Evolutionary conservation across 2,797 vertebrate genomes (phyloP).

Genomic region (Oreonectes daqikongensis): DNA sequence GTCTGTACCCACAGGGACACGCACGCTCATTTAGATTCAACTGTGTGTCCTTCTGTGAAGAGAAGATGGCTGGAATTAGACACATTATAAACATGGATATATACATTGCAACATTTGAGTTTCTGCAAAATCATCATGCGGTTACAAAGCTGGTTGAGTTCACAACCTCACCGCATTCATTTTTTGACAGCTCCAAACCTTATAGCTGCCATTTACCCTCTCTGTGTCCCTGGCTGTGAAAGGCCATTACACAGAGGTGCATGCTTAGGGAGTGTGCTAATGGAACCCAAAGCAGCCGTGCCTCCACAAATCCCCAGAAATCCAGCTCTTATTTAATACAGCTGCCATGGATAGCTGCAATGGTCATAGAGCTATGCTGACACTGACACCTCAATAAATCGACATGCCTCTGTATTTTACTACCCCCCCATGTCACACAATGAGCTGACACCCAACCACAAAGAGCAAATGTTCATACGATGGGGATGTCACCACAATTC

Average conservation of each 20-base stretch:
- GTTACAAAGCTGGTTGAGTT: not conserved
- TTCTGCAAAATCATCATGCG: not conserved
- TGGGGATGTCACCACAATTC: not conserved
- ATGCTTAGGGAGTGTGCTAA: conserved; percentile 49
- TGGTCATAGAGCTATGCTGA: conserved; percentile 45
- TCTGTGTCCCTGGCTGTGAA: not conserved
- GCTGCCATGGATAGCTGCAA: conserved; percentile 50
- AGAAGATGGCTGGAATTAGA: not conserved
- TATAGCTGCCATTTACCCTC: not conserved
- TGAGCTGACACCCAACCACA: not conserved
- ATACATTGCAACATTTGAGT: not conserved
- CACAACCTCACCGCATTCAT: not conserved
- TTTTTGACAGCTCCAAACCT: not conserved
- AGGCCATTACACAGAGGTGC: conserved; percentile 34
- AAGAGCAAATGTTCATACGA: conserved; percentile 24
- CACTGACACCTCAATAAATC: conserved; percentile 57
- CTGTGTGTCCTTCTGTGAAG: not conserved
- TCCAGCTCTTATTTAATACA: conserved; percentile 57
- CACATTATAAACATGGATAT: not conserved
- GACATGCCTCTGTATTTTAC: conserved; percentile 39
- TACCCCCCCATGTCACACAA: not conserved
- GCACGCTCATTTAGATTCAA: not conserved
- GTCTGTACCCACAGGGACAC: conserved; percentile 11
- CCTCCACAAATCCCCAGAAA: conserved; percentile 55
- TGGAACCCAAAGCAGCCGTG: conserved; percentile 48